Base-by-base conservation (phyloP, 64 coral and sea anemone species). In the Montipora foliosa region DNA sequence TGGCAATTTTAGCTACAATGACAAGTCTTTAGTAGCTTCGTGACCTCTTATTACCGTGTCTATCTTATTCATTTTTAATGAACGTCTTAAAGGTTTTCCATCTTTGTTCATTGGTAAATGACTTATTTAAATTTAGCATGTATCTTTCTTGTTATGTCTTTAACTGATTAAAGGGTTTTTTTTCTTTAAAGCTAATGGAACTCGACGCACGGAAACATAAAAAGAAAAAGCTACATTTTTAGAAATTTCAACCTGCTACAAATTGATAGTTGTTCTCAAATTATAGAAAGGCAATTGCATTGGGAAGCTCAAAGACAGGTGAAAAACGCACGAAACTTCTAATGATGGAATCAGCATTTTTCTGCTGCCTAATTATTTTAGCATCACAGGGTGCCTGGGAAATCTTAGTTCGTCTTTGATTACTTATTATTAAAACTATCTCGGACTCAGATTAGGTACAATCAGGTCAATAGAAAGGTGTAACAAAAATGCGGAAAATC, bases 101-200 rank as follows among this genome's bases (percentile, higher is more conserved):
- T 64, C 88, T 74, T 66, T 67, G 75, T 90, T 95, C 93, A 94
- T 92, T 95, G 93, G 96, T 77, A 95, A 97, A 97, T 97, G 96
- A 92, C 79, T 91, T 97, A 97, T 97, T 94, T 97, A 95, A 97
- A 95, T 97, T 97, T 92, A 78, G 74, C 78, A 92, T 97, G 87
- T 95, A 92, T 95, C 93, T 89, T 91, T 66, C 80, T 97, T 95
- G 92, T 97, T 97, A 94, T 97, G 93, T 95, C 93, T 95, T 91
- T 86, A 89, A 92, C 79, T 92, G 93, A 97, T 97, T 97, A 93
- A 86, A 66, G 68, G 50, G 61, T 86, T 86, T 86, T 67, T 64
- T 64, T 72, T 86, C 82, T 50, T 22, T 5, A 10, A 19, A 25
- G 6, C 82, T 86, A 86, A 86, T 86, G 82, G 66, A 51, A 15